Evolutionary conservation across 1,140 invertebrate genomes (phyloP).

Genomic region (Diorhabda elongata): DNA sequence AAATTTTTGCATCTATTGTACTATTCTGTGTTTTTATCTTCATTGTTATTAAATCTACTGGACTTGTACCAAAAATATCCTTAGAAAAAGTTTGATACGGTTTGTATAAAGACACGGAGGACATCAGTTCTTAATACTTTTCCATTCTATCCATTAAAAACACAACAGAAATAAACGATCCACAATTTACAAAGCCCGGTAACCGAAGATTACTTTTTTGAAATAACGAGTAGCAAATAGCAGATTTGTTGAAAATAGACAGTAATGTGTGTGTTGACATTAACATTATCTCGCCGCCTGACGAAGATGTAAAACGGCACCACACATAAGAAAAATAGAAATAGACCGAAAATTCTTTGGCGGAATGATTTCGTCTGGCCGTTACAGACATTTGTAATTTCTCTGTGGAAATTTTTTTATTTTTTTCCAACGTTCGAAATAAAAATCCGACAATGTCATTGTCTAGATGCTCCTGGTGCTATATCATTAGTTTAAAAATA

Average conservation of each 20-base stretch:
- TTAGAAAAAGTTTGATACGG: no score
- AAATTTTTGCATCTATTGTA: no score
- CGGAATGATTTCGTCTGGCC: conserved; percentile 1
- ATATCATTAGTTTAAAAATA: conserved; percentile 3
- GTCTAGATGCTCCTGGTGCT: background rate
- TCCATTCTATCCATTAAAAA: background rate
- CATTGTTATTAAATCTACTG: no score
- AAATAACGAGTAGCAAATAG: conserved; percentile 1
- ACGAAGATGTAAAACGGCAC: background rate
- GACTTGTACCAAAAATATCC: no score
- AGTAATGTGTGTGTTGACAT: conserved; percentile 2
- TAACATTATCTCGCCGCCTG: background rate
- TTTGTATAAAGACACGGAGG: no score
- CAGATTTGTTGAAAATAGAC: conserved; percentile 1
- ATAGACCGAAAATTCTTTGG: conserved; percentile 2
- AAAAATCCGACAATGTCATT: background rate
- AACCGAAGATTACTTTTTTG: background rate
- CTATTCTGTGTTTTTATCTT: no score
- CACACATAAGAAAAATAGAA: background rate
- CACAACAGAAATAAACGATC: background rate
- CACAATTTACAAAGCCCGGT: conserved; percentile 1
- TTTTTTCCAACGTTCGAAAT: background rate
- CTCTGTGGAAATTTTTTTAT: conserved; percentile 1
- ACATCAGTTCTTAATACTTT: no score
- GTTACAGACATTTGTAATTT: conserved; percentile 1